These are phyloP conservation scores for Globicephala melas DNA, from an alignment of 2,113 vertebrate genomes.

Conservation along the genomic window DNA sequence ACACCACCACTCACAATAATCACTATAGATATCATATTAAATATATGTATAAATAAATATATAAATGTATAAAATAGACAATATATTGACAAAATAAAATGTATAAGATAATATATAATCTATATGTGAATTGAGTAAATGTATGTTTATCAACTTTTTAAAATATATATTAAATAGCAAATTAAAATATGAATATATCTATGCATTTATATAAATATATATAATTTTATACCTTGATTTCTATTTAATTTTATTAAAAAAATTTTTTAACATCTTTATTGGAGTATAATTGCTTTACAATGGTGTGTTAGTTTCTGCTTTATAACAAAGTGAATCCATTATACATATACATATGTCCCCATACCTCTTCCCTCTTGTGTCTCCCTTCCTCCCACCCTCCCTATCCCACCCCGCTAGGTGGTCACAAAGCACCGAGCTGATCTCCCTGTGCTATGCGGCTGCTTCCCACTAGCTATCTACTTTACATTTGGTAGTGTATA, in stretches of 20 bases:
- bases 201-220: not conserved
- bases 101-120: not conserved
- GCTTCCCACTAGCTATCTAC: too few relatives aligned
- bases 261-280: too few relatives aligned
- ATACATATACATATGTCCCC: too few relatives aligned
- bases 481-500: too few relatives aligned
- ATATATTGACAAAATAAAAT: not conserved
- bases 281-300: too few relatives aligned
- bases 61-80: not conserved
- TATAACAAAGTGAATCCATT: too few relatives aligned
- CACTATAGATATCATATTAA: not conserved
- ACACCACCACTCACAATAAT: not conserved
- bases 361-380: too few relatives aligned
- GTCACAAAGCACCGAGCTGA: too few relatives aligned
- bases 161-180: not conserved
- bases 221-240: not conserved
- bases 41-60: not conserved
- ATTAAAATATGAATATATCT: not conserved
- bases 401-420: too few relatives aligned
- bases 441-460: too few relatives aligned
- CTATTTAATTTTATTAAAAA: not conserved
- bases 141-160: not conserved
- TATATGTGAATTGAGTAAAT: not conserved
- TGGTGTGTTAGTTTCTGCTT: too few relatives aligned
- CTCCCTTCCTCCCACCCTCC: too few relatives aligned